Conservation (phyloP, 2,113 vertebrate species). For the Ariopsis seemanni region DNA sequence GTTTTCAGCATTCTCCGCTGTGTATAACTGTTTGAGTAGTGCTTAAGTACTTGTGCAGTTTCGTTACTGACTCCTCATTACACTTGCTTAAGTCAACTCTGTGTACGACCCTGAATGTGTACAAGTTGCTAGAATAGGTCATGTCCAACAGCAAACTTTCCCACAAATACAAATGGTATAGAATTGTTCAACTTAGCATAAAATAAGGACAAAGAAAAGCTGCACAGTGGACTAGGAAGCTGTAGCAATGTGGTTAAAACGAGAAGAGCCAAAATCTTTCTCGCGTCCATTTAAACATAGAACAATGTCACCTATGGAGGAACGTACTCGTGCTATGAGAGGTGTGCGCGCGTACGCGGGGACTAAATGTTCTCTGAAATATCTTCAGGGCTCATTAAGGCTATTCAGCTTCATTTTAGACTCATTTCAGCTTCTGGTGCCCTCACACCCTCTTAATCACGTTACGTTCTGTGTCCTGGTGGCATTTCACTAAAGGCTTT, state of each 20-base stretch:
- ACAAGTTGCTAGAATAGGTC: background rate
- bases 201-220: background rate
- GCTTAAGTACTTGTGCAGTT: background rate
- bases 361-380: background rate
- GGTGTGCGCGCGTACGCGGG: background rate
- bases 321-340: background rate
- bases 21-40: background rate
- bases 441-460: background rate
- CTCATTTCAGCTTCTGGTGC: background rate
- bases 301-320: background rate
- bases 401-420: background rate
- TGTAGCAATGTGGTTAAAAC: background rate
- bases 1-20: background rate
- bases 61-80: background rate
- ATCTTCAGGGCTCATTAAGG: slow-evolving; percentile 33
- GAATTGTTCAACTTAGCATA: background rate
- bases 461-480: background rate
- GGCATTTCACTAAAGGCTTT: background rate
- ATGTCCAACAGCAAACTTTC: background rate
- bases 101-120: background rate
- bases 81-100: background rate
- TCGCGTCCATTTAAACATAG: background rate
- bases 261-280: background rate
- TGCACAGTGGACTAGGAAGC: background rate
- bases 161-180: background rate